Evolutionary conservation across 2,113 vertebrate species (phyloP), one percentile per base, ranked within the genome.

Genomic region (Orycteropus afer): DNA sequence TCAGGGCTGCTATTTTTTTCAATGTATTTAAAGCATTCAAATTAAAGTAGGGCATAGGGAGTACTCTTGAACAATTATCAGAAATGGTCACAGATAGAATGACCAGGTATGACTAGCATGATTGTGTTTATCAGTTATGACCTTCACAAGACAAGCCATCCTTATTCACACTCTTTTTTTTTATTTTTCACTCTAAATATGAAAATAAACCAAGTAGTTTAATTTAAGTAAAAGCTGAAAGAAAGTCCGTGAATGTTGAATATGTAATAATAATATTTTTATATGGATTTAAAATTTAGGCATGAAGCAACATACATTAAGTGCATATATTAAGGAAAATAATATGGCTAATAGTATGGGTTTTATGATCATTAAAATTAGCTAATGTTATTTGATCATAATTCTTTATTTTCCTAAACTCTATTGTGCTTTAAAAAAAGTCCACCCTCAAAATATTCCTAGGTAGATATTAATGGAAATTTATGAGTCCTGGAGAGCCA

Each of bases 401-500:
- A 83, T 77, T 87, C 8, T 90, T 86, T 85, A 71, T 80, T 69
- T 95, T 87, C 5, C n/a, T 94, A 91, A 80, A 11, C 5, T 67
- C 47, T 67, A 3, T 53, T 89, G 51, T 45, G 0, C n/a, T 27
- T 95, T 94, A n/a, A 93, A 63, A 17, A 93, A 95, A 83, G 40
- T 69, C 20, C 89, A 13, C 40, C 86, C 80, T 87, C 59, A 87
- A 85, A 87, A 69, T 74, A 63, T 47, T 90, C 14, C 65, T 82
- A 94, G 80, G 12, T 32, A 96, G 18, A 57, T 89, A 93, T 49
- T 83, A 89, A 96, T 81, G 49, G 73, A 80, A 93, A 94, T 91
- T 34, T 65, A 73, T 94, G 34, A 86, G 34, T 86, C 45, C 32
- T 80, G n/a, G 18, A 40, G 10, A 81, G 1, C 1, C 65, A 73